Evolutionary conservation across 2,797 vertebrate genomes (phyloP), one percentile per base, ranked within the genome.

Genomic region (Acanthurus lineatus): DNA sequence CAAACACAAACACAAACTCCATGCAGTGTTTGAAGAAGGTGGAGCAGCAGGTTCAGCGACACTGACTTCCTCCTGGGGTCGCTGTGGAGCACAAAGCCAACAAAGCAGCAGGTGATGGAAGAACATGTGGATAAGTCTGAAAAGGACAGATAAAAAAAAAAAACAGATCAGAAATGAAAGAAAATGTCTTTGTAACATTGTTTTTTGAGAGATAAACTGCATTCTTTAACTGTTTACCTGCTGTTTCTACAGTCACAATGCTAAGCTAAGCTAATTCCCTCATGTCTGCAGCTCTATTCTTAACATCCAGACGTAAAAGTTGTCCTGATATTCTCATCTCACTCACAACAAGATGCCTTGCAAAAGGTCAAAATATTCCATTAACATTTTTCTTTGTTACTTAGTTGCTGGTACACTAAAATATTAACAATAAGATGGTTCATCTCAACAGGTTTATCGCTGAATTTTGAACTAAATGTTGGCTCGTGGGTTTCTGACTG

Each of bases 401-500:
- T 40, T 28, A 52, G 52, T 16, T 3, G 25, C 9, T 61, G 32
- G 6, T 44, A 28, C 25, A 11, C 32, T 73, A n/a, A 64, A 59
- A 73, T 25, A 51, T 68, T 63, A 52, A 79, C 42, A 54, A 69
- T 25, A 28, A 52, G 45, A 59, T 40, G 17, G 20, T 58, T 74
- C 9, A 38, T 69, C 58, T 53, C 35, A 32, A 19, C 9, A 58
- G 52, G 9, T 52, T 40, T 19, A 11, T 38, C 16, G 44, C 38
- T 69, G 38, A 74, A 28, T 58, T 52, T 49, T 16, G 15, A 61
- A 52, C 15, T 53, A 10, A 52, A 11, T 52, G 42, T 48, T 54
- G 17, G 19, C 15, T 0, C 22, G 42, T 3, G 0, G 5, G 9
- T 16, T 4, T 49, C 72, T 20, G 11, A 51, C 6, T 45, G 9